Conservation (phyloP, 2,888 invertebrate genomes). For the Furcula furcula region DNA sequence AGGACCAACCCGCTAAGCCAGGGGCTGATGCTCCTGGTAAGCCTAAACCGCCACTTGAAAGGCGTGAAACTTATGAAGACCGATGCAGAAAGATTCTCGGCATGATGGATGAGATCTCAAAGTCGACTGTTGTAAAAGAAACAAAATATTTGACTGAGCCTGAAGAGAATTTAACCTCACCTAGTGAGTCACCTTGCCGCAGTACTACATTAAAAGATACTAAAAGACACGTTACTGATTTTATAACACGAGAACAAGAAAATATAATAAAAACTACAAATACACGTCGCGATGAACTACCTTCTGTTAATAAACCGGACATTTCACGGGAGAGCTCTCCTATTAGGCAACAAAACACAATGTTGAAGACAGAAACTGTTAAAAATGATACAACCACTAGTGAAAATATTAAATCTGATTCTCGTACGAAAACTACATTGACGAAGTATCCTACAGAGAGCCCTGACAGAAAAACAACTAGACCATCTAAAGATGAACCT, state of each 20-base stretch:
- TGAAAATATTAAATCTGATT: constrained; percentile 9
- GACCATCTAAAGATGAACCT: neutral
- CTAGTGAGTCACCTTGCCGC: constrained; percentile 52
- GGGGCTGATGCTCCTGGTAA: constrained; percentile 51
- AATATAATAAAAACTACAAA: constrained; percentile 30
- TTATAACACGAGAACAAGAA: constrained; percentile 44
- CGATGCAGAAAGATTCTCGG: constrained; percentile 87
- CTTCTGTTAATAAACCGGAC: constrained; percentile 21
- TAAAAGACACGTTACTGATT: constrained; percentile 36
- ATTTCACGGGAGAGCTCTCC: constrained; percentile 43
- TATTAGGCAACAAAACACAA: constrained; percentile 47
- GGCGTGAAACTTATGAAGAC: constrained; percentile 88
- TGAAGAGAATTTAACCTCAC: constrained; percentile 41
- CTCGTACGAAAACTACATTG: constrained; percentile 8
- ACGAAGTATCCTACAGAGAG: constrained; percentile 17
- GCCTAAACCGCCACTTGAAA: constrained; percentile 80
- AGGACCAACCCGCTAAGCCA: constrained; percentile 45
- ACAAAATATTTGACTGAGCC: constrained; percentile 26
- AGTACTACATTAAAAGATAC: constrained; percentile 47
- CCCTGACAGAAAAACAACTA: constrained; percentile 21
- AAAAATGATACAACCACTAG: constrained; percentile 7
- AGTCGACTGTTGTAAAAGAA: constrained; percentile 23
- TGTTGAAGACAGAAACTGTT: constrained; percentile 21
- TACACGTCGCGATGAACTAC: constrained; percentile 5
- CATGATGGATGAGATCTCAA: constrained; percentile 70